phyloP scores from a whole-genome alignment of 2,888 invertebrate species.

The Pinctada fucata region DNA sequence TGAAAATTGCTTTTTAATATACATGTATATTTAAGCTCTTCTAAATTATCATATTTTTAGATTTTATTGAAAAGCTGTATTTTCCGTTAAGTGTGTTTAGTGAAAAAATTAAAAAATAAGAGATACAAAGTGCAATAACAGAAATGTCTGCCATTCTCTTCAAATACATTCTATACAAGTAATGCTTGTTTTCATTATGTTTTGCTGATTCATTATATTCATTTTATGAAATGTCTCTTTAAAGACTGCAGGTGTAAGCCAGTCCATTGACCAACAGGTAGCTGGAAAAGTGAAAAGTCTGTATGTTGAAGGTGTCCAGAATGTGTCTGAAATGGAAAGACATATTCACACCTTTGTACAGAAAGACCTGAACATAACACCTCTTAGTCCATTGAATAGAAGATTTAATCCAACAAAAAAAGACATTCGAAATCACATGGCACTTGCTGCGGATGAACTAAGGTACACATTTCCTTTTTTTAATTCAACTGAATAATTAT shows the following conservation, averaged over 20 bases:
- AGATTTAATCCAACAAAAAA: slow-evolving; percentile 12
- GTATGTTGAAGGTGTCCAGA: slow-evolving; percentile 20
- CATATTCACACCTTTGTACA: slow-evolving; percentile 16
- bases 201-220: neutral
- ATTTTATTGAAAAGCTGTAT: too few relatives aligned
- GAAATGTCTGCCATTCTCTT: too few relatives aligned
- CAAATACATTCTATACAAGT: too few relatives aligned
- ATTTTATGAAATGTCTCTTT: neutral
- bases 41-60: too few relatives aligned
- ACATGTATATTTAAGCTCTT: too few relatives aligned
- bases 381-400: slow-evolving; percentile 1
- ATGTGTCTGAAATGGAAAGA: slow-evolving; percentile 18
- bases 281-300: neutral
- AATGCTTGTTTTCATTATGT: too few relatives aligned
- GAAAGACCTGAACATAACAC: neutral
- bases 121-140: too few relatives aligned
- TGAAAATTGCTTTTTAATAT: too few relatives aligned
- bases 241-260: slow-evolving; percentile 6
- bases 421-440: slow-evolving; percentile 24
- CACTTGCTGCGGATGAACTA: neutral
- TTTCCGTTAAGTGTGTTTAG: too few relatives aligned
- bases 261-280: neutral
- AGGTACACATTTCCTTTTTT: neutral
- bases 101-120: too few relatives aligned
- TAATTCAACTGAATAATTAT: too few relatives aligned